These are phyloP conservation scores for Empidonax alnorum DNA, from an alignment of 2,113 vertebrate genomes.

Conservation along the genomic window DNA sequence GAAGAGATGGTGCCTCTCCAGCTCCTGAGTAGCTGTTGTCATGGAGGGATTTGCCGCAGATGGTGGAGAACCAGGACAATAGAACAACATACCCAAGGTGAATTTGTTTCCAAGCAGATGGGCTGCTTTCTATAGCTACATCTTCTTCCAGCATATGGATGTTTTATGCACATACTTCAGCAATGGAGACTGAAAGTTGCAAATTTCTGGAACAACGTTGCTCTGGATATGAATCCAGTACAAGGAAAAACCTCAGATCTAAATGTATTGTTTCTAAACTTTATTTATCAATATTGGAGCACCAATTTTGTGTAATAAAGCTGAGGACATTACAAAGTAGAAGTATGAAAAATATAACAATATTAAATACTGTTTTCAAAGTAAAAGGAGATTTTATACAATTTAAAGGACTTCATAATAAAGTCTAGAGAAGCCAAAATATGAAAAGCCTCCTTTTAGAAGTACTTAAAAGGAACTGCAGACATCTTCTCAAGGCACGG, in stretches of 20 bases:
- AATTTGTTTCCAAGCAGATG: not conserved
- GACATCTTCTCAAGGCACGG: not conserved
- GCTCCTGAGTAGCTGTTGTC: not conserved
- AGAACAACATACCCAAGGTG: not conserved
- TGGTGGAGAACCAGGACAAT: not conserved
- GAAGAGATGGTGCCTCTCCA: rapidly evolving
- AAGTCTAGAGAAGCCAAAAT: not conserved
- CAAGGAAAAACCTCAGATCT: not conserved
- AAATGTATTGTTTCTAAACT: not conserved
- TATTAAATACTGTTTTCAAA: not conserved
- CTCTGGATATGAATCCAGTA: not conserved
- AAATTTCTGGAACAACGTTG: not conserved
- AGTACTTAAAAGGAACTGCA: not conserved
- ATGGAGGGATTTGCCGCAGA: not conserved
- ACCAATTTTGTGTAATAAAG: not conserved
- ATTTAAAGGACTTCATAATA: not conserved
- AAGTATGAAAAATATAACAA: not conserved
- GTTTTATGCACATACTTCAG: not conserved
- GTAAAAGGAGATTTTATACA: not conserved
- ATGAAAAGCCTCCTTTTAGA: not conserved
- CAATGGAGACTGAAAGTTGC: not conserved
- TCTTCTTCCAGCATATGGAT: not conserved
- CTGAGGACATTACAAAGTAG: not conserved
- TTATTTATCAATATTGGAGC: not conserved
- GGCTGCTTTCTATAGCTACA: not conserved